These are phyloP conservation scores for Leptobrachium leishanense DNA, from an alignment of 2,113 vertebrate genomes.

Conservation along the genomic window DNA sequence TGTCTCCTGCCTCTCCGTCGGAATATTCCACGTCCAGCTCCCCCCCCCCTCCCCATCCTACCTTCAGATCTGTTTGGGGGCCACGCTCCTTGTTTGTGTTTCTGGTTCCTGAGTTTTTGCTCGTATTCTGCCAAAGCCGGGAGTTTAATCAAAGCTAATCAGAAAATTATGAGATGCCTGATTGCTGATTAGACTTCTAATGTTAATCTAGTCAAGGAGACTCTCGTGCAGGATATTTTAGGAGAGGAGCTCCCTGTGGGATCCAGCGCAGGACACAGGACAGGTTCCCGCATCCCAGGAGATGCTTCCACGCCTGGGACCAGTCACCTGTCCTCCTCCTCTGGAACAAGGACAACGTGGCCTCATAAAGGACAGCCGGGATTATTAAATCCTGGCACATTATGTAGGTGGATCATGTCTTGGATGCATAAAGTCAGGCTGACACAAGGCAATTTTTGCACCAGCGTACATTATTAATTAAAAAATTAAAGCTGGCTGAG, in stretches of 20 bases:
- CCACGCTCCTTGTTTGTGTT: conserved; percentile 27
- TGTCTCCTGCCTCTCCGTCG: background rate
- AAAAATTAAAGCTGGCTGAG: too few species aligned
- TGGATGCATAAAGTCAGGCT: too few species aligned
- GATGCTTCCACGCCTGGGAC: background rate
- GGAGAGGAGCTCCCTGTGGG: conserved; percentile 57
- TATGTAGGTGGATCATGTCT: too few species aligned
- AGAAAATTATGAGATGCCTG: conserved; percentile 85
- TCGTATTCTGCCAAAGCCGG: conserved; percentile 61
- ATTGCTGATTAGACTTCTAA: conserved; percentile 86
- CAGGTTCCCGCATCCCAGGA: background rate
- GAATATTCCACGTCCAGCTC: conserved; percentile 10
- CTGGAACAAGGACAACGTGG: background rate
- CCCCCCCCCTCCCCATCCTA: conserved; percentile 42
- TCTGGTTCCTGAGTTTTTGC: conserved; percentile 23
- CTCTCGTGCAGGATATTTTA: conserved; percentile 75
- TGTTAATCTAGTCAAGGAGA: conserved; percentile 83
- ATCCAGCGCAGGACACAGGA: conserved; percentile 22
- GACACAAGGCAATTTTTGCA: too few species aligned
- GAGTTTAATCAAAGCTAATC: conserved; percentile 83
- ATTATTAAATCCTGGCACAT: background rate
- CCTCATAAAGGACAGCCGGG: background rate
- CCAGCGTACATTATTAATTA: too few species aligned
- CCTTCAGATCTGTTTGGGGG: conserved; percentile 15
- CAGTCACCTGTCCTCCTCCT: background rate